Evolutionary conservation across 2,888 invertebrate species (phyloP), one percentile per base, ranked within the genome.

Genomic region (Elysia crispata): DNA sequence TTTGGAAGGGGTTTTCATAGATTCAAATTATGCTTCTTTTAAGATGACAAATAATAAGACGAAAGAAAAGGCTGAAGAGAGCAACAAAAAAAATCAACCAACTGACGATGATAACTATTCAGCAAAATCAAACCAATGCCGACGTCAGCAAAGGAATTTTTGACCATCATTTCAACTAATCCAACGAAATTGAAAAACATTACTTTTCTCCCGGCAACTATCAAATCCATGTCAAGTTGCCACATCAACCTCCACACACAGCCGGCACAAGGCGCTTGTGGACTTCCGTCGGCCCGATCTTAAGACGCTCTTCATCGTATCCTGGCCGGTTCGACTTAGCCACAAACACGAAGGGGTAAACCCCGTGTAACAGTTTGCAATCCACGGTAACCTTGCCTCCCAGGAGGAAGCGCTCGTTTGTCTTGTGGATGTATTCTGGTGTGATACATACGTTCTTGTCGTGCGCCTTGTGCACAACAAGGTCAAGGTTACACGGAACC

Each of bases 361-460:
- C 49, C 25, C 33, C 70, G n/a, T 79, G 49, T 20, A 83, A 41
- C 8, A 57, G 15, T 25, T 57, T 64, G 57, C 83, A 83, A 5
- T 64, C 60, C 6, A 83, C 54, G 6, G 64, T 3, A 0, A 66
- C 79, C 0, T 30, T 77, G 6, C 77, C 81, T 1, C 18, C 25
- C 11, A 69, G 75, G 33, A 41, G 57, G 23, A 70, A 30, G 20
- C 79, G 73, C 70, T 75, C 54, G n/a, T 74, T 82, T 0, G 82
- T 82, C 49, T 82, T 82, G 73, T 82, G 82, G 57, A 77, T 60
- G 49, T 81, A 81, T 75, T 83, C 83, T 23, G 77, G 80, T 0
- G 82, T 82, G n/a, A 82, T 50, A 69, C 82, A 66, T 64, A 77
- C 41, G 54, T 76, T n/a, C 41, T 28, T 33, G 75, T 64, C 73